These are phyloP conservation scores for Passer montanus DNA, from an alignment of 2,113 vertebrate species.

Conservation along the genomic window DNA sequence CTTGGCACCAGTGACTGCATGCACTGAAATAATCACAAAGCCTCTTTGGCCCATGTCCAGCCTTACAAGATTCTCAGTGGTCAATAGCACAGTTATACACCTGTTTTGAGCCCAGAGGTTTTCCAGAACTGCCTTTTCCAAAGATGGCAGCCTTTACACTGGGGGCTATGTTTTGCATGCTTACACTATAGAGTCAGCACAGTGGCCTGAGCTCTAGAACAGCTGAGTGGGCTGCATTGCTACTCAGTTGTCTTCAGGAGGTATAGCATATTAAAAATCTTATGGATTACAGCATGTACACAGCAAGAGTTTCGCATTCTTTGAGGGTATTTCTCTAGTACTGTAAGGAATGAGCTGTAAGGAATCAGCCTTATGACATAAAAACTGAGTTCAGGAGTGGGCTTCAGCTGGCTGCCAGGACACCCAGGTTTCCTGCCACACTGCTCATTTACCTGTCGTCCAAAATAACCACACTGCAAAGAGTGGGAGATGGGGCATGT, in stretches of 20 bases:
- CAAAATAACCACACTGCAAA: neutral
- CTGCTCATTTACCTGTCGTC: neutral
- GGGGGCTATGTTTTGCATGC: neutral
- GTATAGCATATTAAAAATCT: neutral
- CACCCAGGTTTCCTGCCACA: neutral
- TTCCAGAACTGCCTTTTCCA: neutral
- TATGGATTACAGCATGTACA: neutral
- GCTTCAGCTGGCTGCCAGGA: neutral
- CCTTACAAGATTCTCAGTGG: neutral
- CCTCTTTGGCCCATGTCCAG: neutral
- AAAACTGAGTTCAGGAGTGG: neutral
- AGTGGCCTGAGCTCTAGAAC: neutral
- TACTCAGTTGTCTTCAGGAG: neutral
- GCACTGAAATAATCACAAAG: neutral
- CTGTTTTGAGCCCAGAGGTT: neutral
- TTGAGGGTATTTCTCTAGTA: neutral
- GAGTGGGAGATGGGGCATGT: neutral
- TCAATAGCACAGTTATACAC: neutral
- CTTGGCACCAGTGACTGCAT: neutral
- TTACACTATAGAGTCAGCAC: neutral
- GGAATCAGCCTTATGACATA: neutral
- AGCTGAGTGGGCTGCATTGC: neutral
- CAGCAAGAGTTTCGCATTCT: neutral
- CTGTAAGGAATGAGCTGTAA: no score
- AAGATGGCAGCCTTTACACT: neutral